Percentiles rank a stretch among this genome's conserved stretches.
phyloP scores from a whole-genome alignment of 2,797 vertebrate species.

The Lycodopsis pacificus region DNA sequence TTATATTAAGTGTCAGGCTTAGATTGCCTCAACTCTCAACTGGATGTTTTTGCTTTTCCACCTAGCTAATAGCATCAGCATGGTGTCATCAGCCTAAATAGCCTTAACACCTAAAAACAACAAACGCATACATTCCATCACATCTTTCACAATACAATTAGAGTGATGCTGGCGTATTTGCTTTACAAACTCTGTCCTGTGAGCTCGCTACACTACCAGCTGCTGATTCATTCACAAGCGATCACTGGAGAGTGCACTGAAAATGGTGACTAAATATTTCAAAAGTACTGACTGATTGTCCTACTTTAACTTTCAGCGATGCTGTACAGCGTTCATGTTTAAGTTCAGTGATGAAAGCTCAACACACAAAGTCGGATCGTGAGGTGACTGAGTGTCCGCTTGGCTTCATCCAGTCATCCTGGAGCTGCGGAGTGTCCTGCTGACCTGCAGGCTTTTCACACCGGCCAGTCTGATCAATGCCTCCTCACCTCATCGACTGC shows the following conservation, averaged over 20 bases:
- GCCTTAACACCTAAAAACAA: not conserved
- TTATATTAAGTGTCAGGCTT: not conserved
- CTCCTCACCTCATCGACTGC: constrained; percentile 47
- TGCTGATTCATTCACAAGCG: not conserved
- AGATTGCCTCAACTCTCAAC: not conserved
- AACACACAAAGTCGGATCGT: not conserved
- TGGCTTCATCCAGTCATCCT: not conserved
- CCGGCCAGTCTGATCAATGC: constrained; percentile 52
- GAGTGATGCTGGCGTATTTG: not conserved
- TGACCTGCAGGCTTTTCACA: constrained; percentile 49
- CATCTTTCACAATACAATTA: not conserved
- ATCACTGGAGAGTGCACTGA: not conserved
- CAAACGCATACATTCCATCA: not conserved
- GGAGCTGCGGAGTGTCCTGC: not conserved
- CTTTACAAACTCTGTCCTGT: not conserved
- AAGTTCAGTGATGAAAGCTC: not conserved
- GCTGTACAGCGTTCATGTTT: not conserved
- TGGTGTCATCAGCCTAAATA: not conserved
- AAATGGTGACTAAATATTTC: not conserved
- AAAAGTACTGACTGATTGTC: not conserved
- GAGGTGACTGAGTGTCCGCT: not conserved
- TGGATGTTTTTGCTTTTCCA: not conserved
- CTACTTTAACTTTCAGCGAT: not conserved
- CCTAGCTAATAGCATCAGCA: not conserved
- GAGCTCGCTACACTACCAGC: not conserved